These are phyloP conservation scores for Stigmatopora nigra DNA, from an alignment of 2,113 vertebrate species.

Conservation along the genomic window DNA sequence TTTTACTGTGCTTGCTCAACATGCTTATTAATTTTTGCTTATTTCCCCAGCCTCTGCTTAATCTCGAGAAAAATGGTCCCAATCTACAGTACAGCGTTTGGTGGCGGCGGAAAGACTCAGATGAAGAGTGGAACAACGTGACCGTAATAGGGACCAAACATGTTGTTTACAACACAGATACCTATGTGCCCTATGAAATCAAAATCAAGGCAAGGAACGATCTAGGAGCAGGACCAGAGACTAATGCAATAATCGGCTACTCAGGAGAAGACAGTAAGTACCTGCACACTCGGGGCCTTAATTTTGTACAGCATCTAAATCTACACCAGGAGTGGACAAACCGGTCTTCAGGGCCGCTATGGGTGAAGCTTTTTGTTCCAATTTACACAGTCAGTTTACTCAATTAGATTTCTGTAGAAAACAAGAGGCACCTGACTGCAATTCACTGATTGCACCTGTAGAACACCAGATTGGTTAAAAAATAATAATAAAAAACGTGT, in stretches of 20 bases:
- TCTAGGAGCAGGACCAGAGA: conserved; percentile 80
- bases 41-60: conserved; percentile 54
- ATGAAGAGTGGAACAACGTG: conserved; percentile 77
- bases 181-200: conserved; percentile 89
- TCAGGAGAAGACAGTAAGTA: conserved; percentile 93
- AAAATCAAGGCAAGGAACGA: conserved; percentile 88
- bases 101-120: conserved; percentile 77
- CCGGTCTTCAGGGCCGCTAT: too few relatives aligned
- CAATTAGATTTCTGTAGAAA: too few relatives aligned
- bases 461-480: too few relatives aligned
- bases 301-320: too few relatives aligned
- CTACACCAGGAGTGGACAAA: too few relatives aligned
- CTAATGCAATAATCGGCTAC: conserved; percentile 78
- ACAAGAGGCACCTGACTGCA: too few relatives aligned
- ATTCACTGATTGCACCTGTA: too few relatives aligned
- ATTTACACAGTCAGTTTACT: too few relatives aligned
- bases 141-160: conserved; percentile 71
- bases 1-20: too few relatives aligned
- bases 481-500: too few relatives aligned
- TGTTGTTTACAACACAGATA: conserved; percentile 76
- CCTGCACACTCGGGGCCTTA: background rate
- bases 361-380: too few relatives aligned
- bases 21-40: background rate
- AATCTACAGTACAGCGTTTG: conserved; percentile 82
- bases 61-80: conserved; percentile 82